Conservation (phyloP, 2,797 vertebrate genomes). For the Rhodeus uyekii region DNA sequence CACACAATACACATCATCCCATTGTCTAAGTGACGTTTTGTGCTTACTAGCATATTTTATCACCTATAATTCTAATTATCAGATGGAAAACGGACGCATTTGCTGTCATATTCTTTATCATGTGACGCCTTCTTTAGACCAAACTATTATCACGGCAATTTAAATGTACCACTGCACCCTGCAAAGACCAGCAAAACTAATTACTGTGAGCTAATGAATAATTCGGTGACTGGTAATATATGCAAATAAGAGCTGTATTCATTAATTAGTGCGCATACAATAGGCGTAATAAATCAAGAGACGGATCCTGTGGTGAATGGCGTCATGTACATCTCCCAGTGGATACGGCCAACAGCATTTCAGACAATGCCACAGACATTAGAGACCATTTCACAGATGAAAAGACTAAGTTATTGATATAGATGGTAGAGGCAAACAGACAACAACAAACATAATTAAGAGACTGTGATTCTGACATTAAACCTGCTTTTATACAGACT, state of each 20-base stretch:
- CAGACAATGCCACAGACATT: neutral
- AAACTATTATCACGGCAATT: slow-evolving; percentile 6
- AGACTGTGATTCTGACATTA: slow-evolving; percentile 24
- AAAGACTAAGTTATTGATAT: neutral
- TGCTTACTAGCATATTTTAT: neutral
- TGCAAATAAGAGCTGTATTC: slow-evolving; percentile 38
- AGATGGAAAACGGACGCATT: neutral
- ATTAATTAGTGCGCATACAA: slow-evolving; percentile 41
- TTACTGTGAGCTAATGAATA: slow-evolving; percentile 38
- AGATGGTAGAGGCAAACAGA: slow-evolving; percentile 13
- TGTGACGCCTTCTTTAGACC: slow-evolving; percentile 17
- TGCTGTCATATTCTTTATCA: slow-evolving; percentile 9
- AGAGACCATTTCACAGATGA: slow-evolving; percentile 8
- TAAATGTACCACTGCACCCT: neutral
- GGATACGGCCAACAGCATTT: slow-evolving; percentile 1
- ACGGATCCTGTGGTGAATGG: neutral
- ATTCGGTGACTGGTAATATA: slow-evolving; percentile 24
- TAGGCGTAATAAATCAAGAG: slow-evolving; percentile 37
- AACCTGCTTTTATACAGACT: neutral
- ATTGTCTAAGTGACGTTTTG: neutral
- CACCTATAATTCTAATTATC: neutral
- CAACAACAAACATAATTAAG: slow-evolving; percentile 26
- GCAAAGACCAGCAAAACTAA: slow-evolving; percentile 27
- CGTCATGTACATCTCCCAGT: slow-evolving; percentile 21
- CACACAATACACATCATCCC: neutral